These are phyloP conservation scores for Fistularia commersonii DNA, from an alignment of 2,797 vertebrate genomes.

Conservation along the genomic window DNA sequence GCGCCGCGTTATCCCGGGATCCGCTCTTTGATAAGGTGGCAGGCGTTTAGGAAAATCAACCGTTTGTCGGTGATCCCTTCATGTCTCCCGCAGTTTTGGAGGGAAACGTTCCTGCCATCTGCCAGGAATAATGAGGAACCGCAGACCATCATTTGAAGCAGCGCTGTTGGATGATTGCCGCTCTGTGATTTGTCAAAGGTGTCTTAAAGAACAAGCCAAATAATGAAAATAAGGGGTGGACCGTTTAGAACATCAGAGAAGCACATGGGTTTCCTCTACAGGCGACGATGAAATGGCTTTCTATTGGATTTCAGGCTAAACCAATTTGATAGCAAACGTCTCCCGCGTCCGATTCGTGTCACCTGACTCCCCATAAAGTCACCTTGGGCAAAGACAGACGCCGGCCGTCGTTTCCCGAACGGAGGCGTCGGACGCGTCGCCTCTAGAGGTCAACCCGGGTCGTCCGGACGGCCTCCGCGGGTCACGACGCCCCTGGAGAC, in stretches of 20 bases:
- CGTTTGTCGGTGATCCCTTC: conserved; percentile 14
- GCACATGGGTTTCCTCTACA: conserved; percentile 5
- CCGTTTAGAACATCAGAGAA: conserved; percentile 9
- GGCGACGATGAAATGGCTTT: conserved; percentile 13
- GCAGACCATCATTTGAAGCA: conserved; percentile 21
- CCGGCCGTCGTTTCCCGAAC: conserved; percentile 28
- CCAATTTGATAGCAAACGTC: conserved; percentile 9
- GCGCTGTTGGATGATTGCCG: conserved; percentile 12
- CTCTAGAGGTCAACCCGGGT: conserved; percentile 41
- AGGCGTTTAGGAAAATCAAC: conserved; percentile 17
- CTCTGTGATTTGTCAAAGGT: conserved; percentile 19
- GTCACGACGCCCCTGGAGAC: too few species aligned
- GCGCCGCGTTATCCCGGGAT: too few species aligned
- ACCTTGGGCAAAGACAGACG: conserved; percentile 50
- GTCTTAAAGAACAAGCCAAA: conserved; percentile 5
- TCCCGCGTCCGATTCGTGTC: not conserved
- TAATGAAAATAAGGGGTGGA: conserved; percentile 4
- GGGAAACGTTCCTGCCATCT: conserved; percentile 10
- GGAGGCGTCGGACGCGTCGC: conserved; percentile 23
- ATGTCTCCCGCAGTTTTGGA: conserved; percentile 17
- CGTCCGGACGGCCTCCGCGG: too few species aligned
- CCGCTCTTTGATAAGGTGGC: not conserved
- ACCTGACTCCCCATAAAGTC: conserved; percentile 28
- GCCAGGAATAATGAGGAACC: conserved; percentile 23
- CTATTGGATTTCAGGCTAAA: conserved; percentile 26